Conservation (phyloP, 2,797 vertebrate genomes). For the Pangasius macronema region DNA sequence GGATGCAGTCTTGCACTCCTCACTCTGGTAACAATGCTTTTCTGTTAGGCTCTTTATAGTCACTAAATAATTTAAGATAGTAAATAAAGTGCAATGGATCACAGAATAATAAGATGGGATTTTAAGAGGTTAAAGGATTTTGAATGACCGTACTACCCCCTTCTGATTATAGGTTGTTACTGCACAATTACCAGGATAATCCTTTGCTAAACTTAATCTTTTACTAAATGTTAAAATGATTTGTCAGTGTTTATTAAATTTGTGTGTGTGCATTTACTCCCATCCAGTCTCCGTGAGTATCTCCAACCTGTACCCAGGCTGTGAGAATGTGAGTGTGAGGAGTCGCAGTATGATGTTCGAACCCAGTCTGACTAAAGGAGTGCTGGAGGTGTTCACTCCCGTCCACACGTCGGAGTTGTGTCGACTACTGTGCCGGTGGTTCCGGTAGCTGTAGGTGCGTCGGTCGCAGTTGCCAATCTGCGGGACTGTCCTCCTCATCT, state of each 20-base stretch:
- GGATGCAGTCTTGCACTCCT: background rate
- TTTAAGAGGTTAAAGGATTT: background rate
- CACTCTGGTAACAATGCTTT: background rate
- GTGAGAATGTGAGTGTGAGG: conserved; percentile 95
- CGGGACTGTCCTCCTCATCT: background rate
- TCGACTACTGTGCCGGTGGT: no score
- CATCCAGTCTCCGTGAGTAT: conserved; percentile 91
- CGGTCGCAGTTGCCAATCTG: no score
- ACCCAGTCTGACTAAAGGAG: conserved; percentile 93
- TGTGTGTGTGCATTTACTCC: background rate
- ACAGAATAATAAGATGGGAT: background rate
- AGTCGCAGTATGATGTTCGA: conserved; percentile 99
- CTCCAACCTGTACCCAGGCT: conserved; percentile 93
- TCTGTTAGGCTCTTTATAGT: background rate
- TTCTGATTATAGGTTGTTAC: conserved; percentile 8
- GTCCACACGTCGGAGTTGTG: no score
- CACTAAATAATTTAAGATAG: background rate
- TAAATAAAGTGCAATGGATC: background rate
- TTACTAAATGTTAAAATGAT: background rate
- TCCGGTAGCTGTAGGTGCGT: no score
- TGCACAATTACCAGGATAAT: background rate
- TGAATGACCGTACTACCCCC: conserved; percentile 14
- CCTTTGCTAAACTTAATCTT: background rate
- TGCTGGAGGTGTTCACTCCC: conserved; percentile 93
- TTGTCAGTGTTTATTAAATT: background rate